Evolutionary conservation across 1,140 invertebrate genomes (phyloP).

Genomic region (Atta colombica): DNA sequence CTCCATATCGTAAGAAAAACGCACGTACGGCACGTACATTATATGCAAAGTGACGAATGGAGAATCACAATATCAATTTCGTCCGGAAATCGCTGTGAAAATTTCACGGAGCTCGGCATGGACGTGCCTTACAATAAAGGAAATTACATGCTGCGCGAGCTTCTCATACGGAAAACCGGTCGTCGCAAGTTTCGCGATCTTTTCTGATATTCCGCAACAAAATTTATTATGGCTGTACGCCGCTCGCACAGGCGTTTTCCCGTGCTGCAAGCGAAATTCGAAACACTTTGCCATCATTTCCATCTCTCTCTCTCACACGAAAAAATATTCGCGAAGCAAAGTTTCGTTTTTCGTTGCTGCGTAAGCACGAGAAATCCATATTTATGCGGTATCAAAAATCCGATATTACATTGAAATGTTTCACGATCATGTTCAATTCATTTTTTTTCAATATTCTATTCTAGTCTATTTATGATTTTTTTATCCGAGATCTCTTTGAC

Average conservation of each 20-base stretch:
- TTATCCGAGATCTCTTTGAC: not conserved
- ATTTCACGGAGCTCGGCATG: constrained; percentile 29
- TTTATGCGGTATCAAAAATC: constrained; percentile 51
- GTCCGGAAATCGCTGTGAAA: constrained; percentile 67
- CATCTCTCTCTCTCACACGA: not conserved
- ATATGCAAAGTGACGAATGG: constrained; percentile 39
- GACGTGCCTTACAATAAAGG: constrained; percentile 40
- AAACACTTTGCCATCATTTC: constrained; percentile 39
- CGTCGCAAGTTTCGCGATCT: constrained; percentile 67
- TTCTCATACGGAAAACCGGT: constrained; percentile 49
- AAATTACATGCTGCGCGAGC: constrained; percentile 59
- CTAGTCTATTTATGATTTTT: constrained; percentile 10
- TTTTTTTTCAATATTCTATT: constrained; percentile 40
- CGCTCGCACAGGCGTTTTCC: constrained; percentile 27
- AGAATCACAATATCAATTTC: constrained; percentile 65
- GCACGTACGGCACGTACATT: constrained; percentile 6
- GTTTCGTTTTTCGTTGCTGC: constrained; percentile 34
- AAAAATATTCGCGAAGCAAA: constrained; percentile 54
- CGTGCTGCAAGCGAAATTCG: constrained; percentile 51
- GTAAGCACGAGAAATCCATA: constrained; percentile 31
- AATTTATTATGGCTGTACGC: constrained; percentile 64
- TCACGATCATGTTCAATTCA: constrained; percentile 7
- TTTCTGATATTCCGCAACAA: constrained; percentile 45
- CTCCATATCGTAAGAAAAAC: not conserved
- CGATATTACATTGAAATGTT: constrained; percentile 42